A percentile compares a stretch with the other conserved stretches of the same genome.
Evolutionary conservation across 2,888 invertebrate genomes (phyloP).

Genomic region (Hypomecis punctinalis): DNA sequence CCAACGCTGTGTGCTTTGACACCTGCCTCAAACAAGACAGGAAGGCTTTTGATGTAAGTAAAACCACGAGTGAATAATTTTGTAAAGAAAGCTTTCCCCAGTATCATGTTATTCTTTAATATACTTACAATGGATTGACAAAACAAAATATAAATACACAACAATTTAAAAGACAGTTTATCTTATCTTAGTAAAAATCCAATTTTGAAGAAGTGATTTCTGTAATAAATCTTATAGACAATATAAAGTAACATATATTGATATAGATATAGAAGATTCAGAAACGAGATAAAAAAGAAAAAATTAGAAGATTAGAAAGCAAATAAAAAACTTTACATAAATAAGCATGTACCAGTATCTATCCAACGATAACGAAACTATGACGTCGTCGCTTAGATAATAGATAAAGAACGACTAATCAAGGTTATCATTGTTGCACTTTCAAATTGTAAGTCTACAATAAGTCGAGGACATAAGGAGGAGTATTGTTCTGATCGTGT

Average conservation of each 20-base stretch:
- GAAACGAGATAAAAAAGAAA: too few species aligned
- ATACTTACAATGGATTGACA: too few species aligned
- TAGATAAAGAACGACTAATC: constrained; percentile 52
- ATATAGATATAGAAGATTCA: neutral
- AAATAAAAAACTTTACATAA: neutral
- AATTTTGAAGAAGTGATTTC: constrained; percentile 1
- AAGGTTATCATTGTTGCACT: constrained; percentile 47
- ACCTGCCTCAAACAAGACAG: constrained; percentile 1
- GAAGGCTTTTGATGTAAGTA: neutral
- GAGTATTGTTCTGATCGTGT: too few species aligned
- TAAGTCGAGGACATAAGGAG: neutral
- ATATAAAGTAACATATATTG: neutral
- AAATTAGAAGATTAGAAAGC: too few species aligned
- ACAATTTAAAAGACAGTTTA: neutral
- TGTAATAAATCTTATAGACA: constrained; percentile 2
- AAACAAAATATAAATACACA: neutral
- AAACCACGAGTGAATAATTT: neutral
- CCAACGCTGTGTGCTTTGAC: constrained; percentile 3
- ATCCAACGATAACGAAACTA: constrained; percentile 18
- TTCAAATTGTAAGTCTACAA: constrained; percentile 16
- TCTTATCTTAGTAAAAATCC: constrained; percentile 14
- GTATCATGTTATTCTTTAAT: too few species aligned
- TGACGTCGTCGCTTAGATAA: constrained; percentile 50
- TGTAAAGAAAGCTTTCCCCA: neutral
- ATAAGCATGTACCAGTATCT: constrained; percentile 7